Percentiles rank a stretch among this genome's conserved stretches.
phyloP scores from a whole-genome alignment of 2,888 invertebrate genomes.

The Pyrrhosoma nymphula region DNA sequence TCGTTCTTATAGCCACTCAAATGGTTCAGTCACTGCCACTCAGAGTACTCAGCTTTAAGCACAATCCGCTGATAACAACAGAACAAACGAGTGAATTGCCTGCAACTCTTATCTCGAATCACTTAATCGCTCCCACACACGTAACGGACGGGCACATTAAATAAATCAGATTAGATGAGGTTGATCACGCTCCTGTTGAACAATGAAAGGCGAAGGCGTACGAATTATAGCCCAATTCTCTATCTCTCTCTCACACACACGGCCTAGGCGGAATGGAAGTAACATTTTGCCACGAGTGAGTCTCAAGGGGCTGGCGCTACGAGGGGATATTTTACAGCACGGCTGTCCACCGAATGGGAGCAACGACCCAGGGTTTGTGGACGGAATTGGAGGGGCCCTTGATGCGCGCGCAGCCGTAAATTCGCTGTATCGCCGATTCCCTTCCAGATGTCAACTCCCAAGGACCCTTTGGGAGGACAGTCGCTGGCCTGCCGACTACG shows the following conservation, averaged over 20 bases:
- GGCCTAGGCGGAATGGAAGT: not conserved
- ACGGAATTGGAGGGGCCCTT: not conserved
- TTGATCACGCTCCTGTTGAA: not conserved
- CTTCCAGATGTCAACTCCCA: not conserved
- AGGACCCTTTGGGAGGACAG: not conserved
- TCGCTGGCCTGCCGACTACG: not conserved
- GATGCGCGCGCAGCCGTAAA: not conserved
- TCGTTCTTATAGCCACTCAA: too few relatives aligned
- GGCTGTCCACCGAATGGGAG: not conserved
- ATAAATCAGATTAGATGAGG: not conserved
- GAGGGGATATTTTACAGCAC: not conserved
- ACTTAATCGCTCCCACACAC: too few relatives aligned
- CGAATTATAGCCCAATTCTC: not conserved
- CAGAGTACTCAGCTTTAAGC: too few relatives aligned
- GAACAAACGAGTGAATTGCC: too few relatives aligned
- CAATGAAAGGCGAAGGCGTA: not conserved
- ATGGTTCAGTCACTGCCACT: too few relatives aligned
- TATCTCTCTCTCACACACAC: too few relatives aligned
- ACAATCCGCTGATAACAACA: too few relatives aligned
- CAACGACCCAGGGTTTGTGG: not conserved
- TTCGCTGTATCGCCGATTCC: not conserved
- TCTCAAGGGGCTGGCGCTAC: not conserved
- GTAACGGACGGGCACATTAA: not conserved
- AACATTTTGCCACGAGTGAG: not conserved
- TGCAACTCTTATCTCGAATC: too few relatives aligned